A percentile compares a stretch with the other conserved stretches of the same genome.
Conservation (phyloP, 2,797 vertebrate species). For the Trachops cirrhosus region DNA sequence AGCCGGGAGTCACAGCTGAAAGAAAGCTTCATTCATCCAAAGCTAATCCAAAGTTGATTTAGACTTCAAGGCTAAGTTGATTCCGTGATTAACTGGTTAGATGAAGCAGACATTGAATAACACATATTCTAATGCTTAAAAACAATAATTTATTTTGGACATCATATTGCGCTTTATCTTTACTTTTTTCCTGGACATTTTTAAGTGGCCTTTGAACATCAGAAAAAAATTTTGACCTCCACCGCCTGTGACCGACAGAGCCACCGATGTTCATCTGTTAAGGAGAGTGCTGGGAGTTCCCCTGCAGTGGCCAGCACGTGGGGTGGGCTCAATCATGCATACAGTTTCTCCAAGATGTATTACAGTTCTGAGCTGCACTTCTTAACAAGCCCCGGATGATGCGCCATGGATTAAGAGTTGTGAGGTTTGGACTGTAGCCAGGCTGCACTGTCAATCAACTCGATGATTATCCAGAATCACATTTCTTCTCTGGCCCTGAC, state of each 20-base stretch:
- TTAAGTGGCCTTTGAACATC: background rate
- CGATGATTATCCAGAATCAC: background rate
- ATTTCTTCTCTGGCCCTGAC: background rate
- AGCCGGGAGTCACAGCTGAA: background rate
- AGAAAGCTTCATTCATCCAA: background rate
- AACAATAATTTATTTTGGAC: background rate
- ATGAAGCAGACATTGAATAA: background rate
- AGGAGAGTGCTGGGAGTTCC: background rate
- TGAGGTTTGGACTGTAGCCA: background rate
- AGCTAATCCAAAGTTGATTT: slow-evolving; percentile 29
- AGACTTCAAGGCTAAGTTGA: slow-evolving; percentile 25
- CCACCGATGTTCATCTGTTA: background rate
- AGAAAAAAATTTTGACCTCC: background rate
- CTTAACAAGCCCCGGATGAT: background rate
- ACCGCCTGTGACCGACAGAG: background rate
- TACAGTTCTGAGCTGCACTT: background rate
- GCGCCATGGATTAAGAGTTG: background rate
- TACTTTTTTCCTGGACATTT: background rate
- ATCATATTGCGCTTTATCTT: background rate
- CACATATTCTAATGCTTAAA: background rate
- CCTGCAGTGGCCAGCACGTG: background rate
- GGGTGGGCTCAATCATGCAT: too few species aligned
- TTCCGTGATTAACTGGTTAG: background rate
- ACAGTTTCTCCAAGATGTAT: background rate
- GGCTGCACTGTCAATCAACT: background rate